Base-by-base conservation (phyloP, 2,888 invertebrate genomes). In the Plagodis pulveraria region DNA sequence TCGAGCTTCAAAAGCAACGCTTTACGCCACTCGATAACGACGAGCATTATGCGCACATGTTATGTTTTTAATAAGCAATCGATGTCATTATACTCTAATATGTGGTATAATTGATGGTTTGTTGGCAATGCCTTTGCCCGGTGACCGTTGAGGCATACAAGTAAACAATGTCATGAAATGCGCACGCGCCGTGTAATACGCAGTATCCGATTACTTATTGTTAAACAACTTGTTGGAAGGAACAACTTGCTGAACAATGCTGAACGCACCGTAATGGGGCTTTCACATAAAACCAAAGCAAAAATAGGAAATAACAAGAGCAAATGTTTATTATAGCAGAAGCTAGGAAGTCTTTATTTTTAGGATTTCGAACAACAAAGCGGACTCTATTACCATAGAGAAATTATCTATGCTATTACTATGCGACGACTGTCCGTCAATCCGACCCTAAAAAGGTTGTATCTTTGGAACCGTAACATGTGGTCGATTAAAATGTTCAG, bases 131-230 rank as follows among this genome's bases (percentile, higher is more conserved):
- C 49, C 56, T 42, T n/a, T 22, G 22, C 22, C 22, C 22, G 22
- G 22, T 22, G 22, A 22, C 22, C 22, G 49, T 50, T 52, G 38
- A 56, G 40, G 40, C 8, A 10, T 10, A 47, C 40, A 49, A 7
- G 32, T 40, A 22, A 40, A 40, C 38, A 22, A 10, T 40, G 22
- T 4, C 9, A 32, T 50, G 42, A 8, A 12, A 11, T 12, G 42
- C 42, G 42, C 42, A 42, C 42, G 12, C 42, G 42, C 42, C 12
- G 11, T 5, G 43, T 56, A 50, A 53, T 58, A 44, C 56, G 40
- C 44, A 32, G 50, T 58, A 62, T 64, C 61, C 50, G 61, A 58
- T 64, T 56, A 56, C 58, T 43, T 41, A 56, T 61, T 40, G 40
- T 9, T 40, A 40, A 40, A 40, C 49, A 58, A 10, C 8, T 33